Percentiles rank a stretch among this genome's conserved stretches.
These are phyloP conservation scores for Trachelus troglodyta DNA, from an alignment of 2,888 invertebrate genomes.

Conservation along the genomic window DNA sequence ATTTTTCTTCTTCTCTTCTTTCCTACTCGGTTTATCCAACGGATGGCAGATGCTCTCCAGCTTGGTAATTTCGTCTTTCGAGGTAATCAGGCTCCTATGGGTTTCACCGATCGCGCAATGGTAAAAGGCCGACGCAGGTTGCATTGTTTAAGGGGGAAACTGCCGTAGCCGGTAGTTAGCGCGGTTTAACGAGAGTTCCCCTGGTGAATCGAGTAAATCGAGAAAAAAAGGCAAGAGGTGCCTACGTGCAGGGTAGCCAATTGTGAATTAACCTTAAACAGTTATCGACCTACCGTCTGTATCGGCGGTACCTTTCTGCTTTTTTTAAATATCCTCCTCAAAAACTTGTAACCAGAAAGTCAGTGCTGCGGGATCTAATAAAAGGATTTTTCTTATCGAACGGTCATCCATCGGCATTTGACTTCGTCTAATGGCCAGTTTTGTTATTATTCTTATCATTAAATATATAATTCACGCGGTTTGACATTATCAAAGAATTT, in stretches of 20 bases:
- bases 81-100: not conserved
- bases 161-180: conserved; percentile 19
- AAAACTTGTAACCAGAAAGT: not conserved
- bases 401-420: not conserved
- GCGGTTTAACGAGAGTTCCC: conserved; percentile 22
- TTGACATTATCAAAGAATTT: not conserved
- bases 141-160: conserved; percentile 21
- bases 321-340: not conserved
- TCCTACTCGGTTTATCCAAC: not conserved
- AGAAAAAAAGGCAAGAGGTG: not conserved
- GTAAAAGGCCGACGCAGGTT: not conserved
- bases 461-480: not conserved
- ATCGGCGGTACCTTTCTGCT: not conserved
- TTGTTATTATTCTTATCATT: not conserved
- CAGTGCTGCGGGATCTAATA: not conserved
- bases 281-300: not conserved
- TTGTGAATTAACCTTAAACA: not conserved
- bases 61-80: not conserved
- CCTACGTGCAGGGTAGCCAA: not conserved
- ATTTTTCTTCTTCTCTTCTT: conserved; percentile 15
- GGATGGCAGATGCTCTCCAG: not conserved
- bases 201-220: conserved; percentile 17
- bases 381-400: not conserved
- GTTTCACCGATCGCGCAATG: not conserved
- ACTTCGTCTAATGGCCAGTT: not conserved